These are phyloP conservation scores for Epicampocera succincta DNA, from an alignment of 2,888 invertebrate genomes.

Conservation along the genomic window DNA sequence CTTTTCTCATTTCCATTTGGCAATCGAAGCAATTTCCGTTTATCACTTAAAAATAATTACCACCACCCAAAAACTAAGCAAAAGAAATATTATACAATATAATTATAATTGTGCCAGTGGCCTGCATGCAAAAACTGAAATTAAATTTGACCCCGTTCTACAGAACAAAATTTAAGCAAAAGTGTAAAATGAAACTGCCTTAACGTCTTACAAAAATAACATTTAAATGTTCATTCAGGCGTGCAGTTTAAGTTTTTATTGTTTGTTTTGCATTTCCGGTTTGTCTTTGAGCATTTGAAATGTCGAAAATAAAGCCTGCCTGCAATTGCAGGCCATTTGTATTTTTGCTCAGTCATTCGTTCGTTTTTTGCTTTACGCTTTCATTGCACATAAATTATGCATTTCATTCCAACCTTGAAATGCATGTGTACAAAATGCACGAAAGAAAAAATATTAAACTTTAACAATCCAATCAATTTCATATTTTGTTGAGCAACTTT, in stretches of 20 bases:
- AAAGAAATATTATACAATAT: no score
- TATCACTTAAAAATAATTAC: no score
- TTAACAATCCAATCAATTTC: conserved; percentile 61
- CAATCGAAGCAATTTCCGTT: no score
- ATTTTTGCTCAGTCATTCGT: neutral
- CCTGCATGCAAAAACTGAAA: neutral
- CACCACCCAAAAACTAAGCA: no score
- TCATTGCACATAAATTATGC: conserved; percentile 56
- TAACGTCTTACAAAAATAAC: neutral
- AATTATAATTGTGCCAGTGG: no score
- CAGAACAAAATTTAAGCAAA: neutral
- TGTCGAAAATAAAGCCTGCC: conserved; percentile 28
- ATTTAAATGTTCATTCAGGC: conserved; percentile 22
- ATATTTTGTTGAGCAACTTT: conserved; percentile 55
- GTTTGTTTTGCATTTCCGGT: conserved; percentile 34
- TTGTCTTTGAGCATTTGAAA: conserved; percentile 46
- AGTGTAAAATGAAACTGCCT: neutral
- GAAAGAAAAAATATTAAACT: conserved; percentile 55
- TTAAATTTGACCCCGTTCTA: conserved; percentile 1
- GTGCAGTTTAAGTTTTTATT: conserved; percentile 4
- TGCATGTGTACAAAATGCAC: conserved; percentile 43
- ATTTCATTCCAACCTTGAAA: conserved; percentile 61
- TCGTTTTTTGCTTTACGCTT: conserved; percentile 11
- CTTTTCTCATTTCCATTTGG: no score
- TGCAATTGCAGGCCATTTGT: conserved; percentile 44